These are phyloP conservation scores for Todiramphus chloris DNA, from an alignment of 2,113 vertebrate species.

Conservation along the genomic window DNA sequence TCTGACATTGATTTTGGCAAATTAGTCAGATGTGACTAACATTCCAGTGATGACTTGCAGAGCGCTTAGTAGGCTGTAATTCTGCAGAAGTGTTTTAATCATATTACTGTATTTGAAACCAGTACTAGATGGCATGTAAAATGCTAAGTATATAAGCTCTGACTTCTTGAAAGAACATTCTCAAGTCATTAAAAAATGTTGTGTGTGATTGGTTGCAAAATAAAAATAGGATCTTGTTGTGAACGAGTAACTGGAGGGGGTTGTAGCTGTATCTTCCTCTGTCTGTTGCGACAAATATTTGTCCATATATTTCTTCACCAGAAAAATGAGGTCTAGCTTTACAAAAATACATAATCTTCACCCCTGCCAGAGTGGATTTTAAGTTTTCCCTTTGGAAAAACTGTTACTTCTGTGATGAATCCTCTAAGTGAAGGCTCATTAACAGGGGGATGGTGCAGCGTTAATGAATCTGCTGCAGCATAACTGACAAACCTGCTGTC, in stretches of 20 bases:
- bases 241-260: neutral
- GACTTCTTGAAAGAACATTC: neutral
- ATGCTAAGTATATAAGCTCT: neutral
- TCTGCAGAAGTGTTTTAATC: neutral
- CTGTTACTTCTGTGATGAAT: neutral
- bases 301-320: neutral
- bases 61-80: neutral
- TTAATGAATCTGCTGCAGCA: neutral
- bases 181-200: neutral
- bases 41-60: neutral
- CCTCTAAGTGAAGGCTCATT: neutral
- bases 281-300: neutral
- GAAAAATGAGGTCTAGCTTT: neutral
- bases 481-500: neutral
- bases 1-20: neutral
- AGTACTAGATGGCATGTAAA: neutral
- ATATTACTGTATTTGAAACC: neutral
- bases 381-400: neutral
- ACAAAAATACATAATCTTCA: neutral
- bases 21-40: neutral
- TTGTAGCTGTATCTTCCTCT: neutral
- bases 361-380: too few relatives aligned
- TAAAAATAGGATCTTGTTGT: neutral
- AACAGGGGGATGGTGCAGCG: rapidly evolving
- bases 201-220: neutral